phyloP scores from a whole-genome alignment of 2,797 vertebrate species.

The Chelidonichthys spinosus region DNA sequence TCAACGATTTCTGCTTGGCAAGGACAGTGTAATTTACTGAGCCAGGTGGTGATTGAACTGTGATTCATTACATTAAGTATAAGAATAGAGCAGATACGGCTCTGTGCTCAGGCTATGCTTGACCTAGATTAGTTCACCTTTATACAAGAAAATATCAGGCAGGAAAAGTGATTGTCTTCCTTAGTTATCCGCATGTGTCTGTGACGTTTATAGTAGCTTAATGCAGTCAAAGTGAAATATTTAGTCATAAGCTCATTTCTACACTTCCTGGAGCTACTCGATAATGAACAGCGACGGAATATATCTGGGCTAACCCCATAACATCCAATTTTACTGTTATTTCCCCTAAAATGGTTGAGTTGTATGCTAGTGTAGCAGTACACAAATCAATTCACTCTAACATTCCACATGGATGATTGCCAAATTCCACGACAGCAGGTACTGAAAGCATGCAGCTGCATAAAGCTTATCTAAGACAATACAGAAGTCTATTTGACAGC shows the following conservation, averaged over 20 bases:
- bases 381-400: background rate
- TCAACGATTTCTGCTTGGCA: constrained; percentile 14
- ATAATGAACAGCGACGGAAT: constrained; percentile 14
- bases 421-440: constrained; percentile 40
- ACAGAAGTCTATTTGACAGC: constrained; percentile 49
- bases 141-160: constrained; percentile 47
- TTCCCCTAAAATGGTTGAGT: background rate
- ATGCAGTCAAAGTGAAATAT: constrained; percentile 40
- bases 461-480: constrained; percentile 45
- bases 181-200: constrained; percentile 11
- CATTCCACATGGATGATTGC: constrained; percentile 24
- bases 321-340: background rate
- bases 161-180: constrained; percentile 2
- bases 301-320: constrained; percentile 1
- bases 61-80: constrained; percentile 46
- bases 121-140: constrained; percentile 68
- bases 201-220: constrained; percentile 21
- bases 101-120: constrained; percentile 43
- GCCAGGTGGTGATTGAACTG: constrained; percentile 32
- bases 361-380: background rate
- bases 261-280: constrained; percentile 27
- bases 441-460: constrained; percentile 22
- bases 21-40: constrained; percentile 26
- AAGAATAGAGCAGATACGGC: constrained; percentile 57
- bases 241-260: constrained; percentile 18